Base-by-base conservation (phyloP, 2,797 vertebrate species). In the Vespertilio murinus region DNA sequence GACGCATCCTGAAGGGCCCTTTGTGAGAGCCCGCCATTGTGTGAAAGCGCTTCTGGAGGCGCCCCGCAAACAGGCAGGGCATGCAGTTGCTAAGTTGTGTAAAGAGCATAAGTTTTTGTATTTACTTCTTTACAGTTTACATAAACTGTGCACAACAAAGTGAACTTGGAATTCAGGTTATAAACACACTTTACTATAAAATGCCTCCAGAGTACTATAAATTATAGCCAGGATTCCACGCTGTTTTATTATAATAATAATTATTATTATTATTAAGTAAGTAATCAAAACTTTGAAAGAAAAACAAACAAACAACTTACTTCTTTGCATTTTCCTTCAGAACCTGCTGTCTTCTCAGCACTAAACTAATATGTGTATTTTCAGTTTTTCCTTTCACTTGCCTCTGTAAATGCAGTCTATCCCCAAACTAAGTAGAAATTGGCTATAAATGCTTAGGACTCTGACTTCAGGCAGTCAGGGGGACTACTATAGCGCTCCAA, bases 151-250 rank as follows among this genome's bases (percentile, higher is more conserved):
- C 65, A 96, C 92, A 91, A 96, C 88, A 97, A 97, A 97, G 95
- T 97, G 96, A 96, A 98, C 3, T 90, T 94, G 93, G 96, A 97
- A 96, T 87, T 97, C 98, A 98, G 98, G 97, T 98, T 98, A 98
- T 98, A 98, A 98, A 98, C 98, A 98, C 98, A 98, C 97, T 97
- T 97, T 97, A 97, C 95, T 97, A 98, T 98, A 99, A 99, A 99
- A 98, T 97, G 98, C 97, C 98, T 98, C 98, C 95, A 96, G 98
- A 98, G 98, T 98, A 98, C 98, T 98, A 98, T 98, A 99, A 99
- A 98, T 98, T 97, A 98, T 97, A 98, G 98, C 97, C 97, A 98
- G 98, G 98, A 98, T 99, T 99, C 99, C 98, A 98, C 98, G 98
- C 98, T 98, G 97, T 98, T 98, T 98, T 98, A 98, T 94, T 94